phyloP scores from a whole-genome alignment of 2,113 vertebrate species.

The pig (Sus scrofa) region DNA sequence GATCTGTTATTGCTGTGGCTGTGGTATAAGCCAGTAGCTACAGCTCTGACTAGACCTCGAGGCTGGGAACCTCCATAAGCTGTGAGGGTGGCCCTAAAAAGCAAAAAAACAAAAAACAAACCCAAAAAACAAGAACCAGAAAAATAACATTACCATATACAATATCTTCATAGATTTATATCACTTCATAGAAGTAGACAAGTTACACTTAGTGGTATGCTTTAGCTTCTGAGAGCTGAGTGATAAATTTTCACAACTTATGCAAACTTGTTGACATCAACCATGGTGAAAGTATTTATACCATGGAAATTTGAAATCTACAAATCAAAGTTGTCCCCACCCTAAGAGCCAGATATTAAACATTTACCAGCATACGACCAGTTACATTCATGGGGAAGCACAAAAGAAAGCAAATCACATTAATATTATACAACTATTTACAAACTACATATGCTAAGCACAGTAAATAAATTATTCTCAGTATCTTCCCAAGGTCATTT shows the following conservation, averaged over 20 bases:
- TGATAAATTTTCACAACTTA: conserved; percentile 18
- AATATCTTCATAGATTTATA: neutral
- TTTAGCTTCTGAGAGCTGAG: conserved; percentile 10
- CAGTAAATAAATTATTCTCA: neutral
- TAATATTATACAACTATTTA: neutral
- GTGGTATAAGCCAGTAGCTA: too few relatives aligned
- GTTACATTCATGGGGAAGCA: neutral
- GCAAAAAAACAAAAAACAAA: too few relatives aligned
- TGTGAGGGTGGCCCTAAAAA: too few relatives aligned
- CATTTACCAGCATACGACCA: neutral
- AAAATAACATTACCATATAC: neutral
- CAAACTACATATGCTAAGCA: neutral
- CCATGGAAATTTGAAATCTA: neutral
- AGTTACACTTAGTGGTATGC: neutral
- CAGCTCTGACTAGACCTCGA: too few relatives aligned
- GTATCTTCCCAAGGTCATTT: neutral
- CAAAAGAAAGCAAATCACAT: neutral
- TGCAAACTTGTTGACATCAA: neutral
- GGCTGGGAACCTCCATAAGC: too few relatives aligned
- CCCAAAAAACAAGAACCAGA: too few relatives aligned
- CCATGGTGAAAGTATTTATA: neutral
- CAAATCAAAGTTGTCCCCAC: neutral
- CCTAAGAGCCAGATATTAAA: neutral
- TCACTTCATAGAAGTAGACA: neutral
- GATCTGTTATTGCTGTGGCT: too few relatives aligned